Base-by-base conservation (phyloP, 1,140 invertebrate genomes). In the Zaprionus camerounensis region DNA sequence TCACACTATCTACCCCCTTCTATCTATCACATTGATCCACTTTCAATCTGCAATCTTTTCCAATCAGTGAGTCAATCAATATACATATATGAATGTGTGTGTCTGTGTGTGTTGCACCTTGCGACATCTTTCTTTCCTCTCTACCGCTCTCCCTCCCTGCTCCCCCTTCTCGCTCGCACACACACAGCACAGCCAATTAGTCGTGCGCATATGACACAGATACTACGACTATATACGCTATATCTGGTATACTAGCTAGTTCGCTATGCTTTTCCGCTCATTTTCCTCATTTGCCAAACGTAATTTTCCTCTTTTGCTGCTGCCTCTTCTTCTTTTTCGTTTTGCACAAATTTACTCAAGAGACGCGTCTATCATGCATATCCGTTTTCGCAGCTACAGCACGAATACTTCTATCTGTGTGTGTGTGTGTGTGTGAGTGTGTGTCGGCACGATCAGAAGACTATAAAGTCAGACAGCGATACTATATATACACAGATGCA, bases 281-380 rank as follows among this genome's bases (percentile, higher is more conserved):
- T 87, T 86, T 87, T 82, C 80, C 83, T 76, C 80, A 83, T 83
- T 88, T 88, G 72, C 83, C 61, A 67, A 82, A 65, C 79, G 82
- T 64, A 86, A 85, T 86, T 82, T 82, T 65, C 20, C 31, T 58
- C 31, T 13, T 68, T 53, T 41, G 1, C 38, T 63, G 6, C 7
- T 17, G 17, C 17, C n/a, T 20, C 24, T 59, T 44, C 38, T 17
- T 61, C 61, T 46, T 46, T 46, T 71, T 65, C 41, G 41, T 53
- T 59, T 65, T 71, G 28, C 69, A 55, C 34, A 57, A 49, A 56
- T 71, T 44, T 31, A 58, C 49, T 59, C 41, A 38, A 86, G 49
- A 71, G 62, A 73, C 62, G 71, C 62, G 71, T 72, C 69, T 71
- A 80, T 77, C 80, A 67, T 80, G 83, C 83, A 87, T 87, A 87